These are phyloP conservation scores for Augochlorella aurata DNA, from an alignment of 2,888 invertebrate species.

Conservation along the genomic window DNA sequence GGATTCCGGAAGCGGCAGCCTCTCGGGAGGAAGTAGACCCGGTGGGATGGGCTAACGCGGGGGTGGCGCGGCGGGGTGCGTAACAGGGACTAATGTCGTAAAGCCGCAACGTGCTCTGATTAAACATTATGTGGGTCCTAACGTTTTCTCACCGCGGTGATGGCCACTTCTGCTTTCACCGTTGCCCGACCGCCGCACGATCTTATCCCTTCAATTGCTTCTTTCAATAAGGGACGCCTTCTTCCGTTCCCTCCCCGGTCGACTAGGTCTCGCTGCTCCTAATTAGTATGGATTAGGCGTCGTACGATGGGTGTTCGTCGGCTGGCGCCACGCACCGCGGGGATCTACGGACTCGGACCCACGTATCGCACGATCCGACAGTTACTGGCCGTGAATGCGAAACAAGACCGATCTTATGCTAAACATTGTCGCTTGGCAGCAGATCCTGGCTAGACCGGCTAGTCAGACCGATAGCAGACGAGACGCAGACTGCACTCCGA, in stretches of 20 bases:
- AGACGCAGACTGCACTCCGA: background rate
- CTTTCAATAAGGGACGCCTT: slow-evolving; percentile 46
- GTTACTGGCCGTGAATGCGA: slow-evolving; percentile 1
- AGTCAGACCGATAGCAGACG: background rate
- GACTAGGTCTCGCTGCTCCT: background rate
- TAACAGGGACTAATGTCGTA: slow-evolving; percentile 79
- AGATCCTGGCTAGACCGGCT: background rate
- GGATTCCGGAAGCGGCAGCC: slow-evolving; percentile 37
- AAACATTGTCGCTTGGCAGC: background rate
- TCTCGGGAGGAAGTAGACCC: slow-evolving; percentile 8
- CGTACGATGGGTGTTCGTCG: slow-evolving; percentile 7
- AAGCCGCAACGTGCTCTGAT: slow-evolving; percentile 82
- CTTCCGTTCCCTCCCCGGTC: slow-evolving; percentile 2
- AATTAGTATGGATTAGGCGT: slow-evolving; percentile 24
- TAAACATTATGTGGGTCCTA: slow-evolving; percentile 80
- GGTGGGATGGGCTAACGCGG: slow-evolving; percentile 43
- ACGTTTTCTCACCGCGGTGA: slow-evolving; percentile 71
- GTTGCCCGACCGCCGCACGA: slow-evolving; percentile 30
- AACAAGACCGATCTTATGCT: background rate
- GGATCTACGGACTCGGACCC: slow-evolving; percentile 2
- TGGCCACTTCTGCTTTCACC: slow-evolving; percentile 28
- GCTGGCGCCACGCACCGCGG: slow-evolving; percentile 17
- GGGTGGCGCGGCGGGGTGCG: slow-evolving; percentile 54
- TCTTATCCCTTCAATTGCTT: slow-evolving; percentile 55
- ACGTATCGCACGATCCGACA: background rate